Base-by-base conservation (phyloP, 2,888 invertebrate genomes). In the Thalpophila matura region DNA sequence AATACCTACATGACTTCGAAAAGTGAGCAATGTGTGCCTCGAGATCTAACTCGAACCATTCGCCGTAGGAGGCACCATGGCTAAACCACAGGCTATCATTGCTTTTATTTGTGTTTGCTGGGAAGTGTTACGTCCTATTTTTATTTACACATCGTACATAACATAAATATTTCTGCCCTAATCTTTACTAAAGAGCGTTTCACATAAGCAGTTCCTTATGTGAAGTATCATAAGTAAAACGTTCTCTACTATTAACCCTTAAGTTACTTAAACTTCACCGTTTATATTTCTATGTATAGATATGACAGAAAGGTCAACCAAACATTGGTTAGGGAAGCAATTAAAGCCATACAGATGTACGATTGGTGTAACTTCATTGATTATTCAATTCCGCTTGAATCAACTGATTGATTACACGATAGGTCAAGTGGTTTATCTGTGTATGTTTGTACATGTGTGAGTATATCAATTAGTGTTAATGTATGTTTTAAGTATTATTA, bases 361-460 rank as follows among this genome's bases (percentile, higher is more conserved):
- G 65, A 71, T 76, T 57, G 45, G 26, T 16, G 38, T 56, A 61
- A 71, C 55, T 71, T 65, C 57, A 64, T 76, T 63, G 50, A 64
- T 69, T 71, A 73, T 61, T 55, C 72, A 58, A 61, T 71, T 71
- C 46, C 54, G 46, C 42, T 45, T 53, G 38, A 65, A 64, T 64
- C 31, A 49, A 43, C 47, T 64, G 75, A 74, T 71, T 71, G 75
- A 71, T 71, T 68, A 40, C 47, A 12, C 5, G 50, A 53, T 68
- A 68, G 62, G 61, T 49, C 61, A 61, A 68, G 47, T 49, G 61
- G 16, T 37, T 27, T 16, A 24, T 38, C 31, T 35, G 20, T 16
- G 14, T 40, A n/a, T 38, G 43, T 31, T 31, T 38, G 14, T 33
- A 1, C 2, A 12, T 33, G 40, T 7, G 20, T 9, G 4, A 0